Evolutionary conservation across 2,888 invertebrate genomes (phyloP), one percentile per base, ranked within the genome.

Genomic region (Quadroppia sp.): DNA sequence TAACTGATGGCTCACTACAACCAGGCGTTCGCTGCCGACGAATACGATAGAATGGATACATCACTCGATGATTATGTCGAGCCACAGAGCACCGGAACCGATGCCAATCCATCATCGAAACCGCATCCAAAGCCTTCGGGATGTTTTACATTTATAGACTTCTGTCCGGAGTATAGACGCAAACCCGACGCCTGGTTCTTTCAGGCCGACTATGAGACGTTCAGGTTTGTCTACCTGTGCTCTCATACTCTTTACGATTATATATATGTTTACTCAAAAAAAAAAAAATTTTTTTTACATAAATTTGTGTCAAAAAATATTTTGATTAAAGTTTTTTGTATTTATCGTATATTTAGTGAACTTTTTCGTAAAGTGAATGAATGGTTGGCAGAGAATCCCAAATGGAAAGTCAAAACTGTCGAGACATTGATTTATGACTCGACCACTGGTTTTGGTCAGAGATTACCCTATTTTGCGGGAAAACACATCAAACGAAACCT

Each of bases 381-480:
- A 45, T 75, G 75, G 75, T 40, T 75, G n/a, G 9, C n/a, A n/a
- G 42, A 59, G 11, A 59, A 75, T 28, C 56, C 53, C 6, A 59
- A 75, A 36, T 75, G 75, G 75, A n/a, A 69, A 15, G 75, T 69
- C 7, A 70, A 56, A n/a, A 75, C 74, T n/a, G 40, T 28, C 7
- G 75, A 75, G 40, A 75, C 74, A 11, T 23, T 75, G 17, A 42
- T 75, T n/a, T 75, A 69, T 45, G 75, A 75, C 25, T 48, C 71
- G 0, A 42, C n/a, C 11, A 59, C 45, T 50, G 48, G 45, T 40
- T 71, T 75, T 45, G 71, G 71, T 6, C 71, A 71, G n/a, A 36
- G 30, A 13, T 17, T 53, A 25, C 53, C 74, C 1, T 50, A 53
- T 2, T 71, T 40, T 30, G 30, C 50, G 28, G 70, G 59, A 11